A percentile compares a stretch with the other conserved stretches of the same genome.
Conservation (phyloP, 2,113 vertebrate species). For the Forbesichthys agassizii region DNA sequence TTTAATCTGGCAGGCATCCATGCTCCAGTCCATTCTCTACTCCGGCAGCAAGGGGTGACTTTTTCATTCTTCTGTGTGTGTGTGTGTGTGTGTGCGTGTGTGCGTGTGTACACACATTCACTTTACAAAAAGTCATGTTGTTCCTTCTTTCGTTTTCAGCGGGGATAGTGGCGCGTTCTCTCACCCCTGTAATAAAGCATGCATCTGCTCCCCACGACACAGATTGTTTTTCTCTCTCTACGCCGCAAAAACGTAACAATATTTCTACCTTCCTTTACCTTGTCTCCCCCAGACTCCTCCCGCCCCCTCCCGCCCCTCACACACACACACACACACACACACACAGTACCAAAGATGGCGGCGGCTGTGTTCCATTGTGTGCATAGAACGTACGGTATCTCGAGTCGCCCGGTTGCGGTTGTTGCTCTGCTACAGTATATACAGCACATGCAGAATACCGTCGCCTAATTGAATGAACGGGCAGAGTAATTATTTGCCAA, state of each 20-base stretch:
- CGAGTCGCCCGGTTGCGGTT: conserved; percentile 33
- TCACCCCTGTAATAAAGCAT: conserved; percentile 63
- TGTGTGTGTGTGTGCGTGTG: too few species aligned
- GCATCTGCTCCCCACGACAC: conserved; percentile 64
- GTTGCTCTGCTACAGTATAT: conserved; percentile 40
- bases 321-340: too few species aligned
- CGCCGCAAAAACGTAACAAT: conserved; percentile 43
- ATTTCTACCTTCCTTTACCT: conserved; percentile 62
- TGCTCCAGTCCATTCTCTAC: conserved; percentile 53
- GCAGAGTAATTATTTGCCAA: conserved; percentile 74
- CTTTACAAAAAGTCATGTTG: conserved; percentile 62
- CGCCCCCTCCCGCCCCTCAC: neutral
- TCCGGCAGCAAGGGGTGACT: conserved; percentile 55
- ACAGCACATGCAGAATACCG: conserved; percentile 44
- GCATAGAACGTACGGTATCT: conserved; percentile 33
- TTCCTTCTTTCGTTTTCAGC: conserved; percentile 53
- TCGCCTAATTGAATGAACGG: conserved; percentile 67
- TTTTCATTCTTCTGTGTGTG: conserved; percentile 27
- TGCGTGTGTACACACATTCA: conserved; percentile 62
- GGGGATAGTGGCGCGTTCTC: conserved; percentile 60
- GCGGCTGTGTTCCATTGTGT: conserved; percentile 35
- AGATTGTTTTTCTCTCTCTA: conserved; percentile 48
- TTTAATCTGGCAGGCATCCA: conserved; percentile 54
- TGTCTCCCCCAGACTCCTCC: conserved; percentile 40
- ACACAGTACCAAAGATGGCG: too few species aligned